A percentile compares a stretch with the other conserved stretches of the same genome.
These are phyloP conservation scores for Temnothorax nylanderi DNA, from an alignment of 1,140 invertebrate genomes.

Conservation along the genomic window DNA sequence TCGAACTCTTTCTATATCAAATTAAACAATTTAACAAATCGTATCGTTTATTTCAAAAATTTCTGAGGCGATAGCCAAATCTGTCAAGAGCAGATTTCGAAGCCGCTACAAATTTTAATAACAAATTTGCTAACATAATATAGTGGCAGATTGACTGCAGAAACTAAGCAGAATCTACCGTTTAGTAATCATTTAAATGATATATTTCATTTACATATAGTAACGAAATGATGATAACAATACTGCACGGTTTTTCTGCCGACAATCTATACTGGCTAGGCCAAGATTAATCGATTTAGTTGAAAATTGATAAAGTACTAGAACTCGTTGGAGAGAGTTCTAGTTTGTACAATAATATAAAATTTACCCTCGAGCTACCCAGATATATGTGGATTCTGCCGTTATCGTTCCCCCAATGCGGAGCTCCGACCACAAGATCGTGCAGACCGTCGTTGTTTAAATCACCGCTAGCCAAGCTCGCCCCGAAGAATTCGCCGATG, in stretches of 20 bases:
- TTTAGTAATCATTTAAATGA: no score
- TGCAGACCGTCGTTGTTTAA: conserved; percentile 90
- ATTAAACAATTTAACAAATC: conserved; percentile 4
- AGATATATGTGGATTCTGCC: conserved; percentile 88
- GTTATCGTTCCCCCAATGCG: conserved; percentile 86
- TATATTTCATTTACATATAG: no score
- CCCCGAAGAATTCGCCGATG: conserved; percentile 92
- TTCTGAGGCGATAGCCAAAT: neutral
- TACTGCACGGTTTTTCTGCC: no score
- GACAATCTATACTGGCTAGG: neutral
- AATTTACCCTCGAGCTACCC: conserved; percentile 74
- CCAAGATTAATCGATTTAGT: neutral
- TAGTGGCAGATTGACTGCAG: no score
- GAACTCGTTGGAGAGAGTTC: no score
- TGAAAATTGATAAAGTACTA: neutral
- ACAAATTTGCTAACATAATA: no score
- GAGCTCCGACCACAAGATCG: conserved; percentile 93
- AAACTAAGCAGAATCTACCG: no score
- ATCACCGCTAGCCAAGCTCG: conserved; percentile 89
- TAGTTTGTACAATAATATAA: neutral
- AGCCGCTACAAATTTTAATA: no score
- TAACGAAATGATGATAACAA: no score
- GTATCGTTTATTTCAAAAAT: neutral
- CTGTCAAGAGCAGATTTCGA: no score
- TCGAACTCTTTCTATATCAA: conserved; percentile 68